These are phyloP conservation scores for Tor tambroides DNA, from an alignment of 2,113 vertebrate genomes.

Conservation along the genomic window DNA sequence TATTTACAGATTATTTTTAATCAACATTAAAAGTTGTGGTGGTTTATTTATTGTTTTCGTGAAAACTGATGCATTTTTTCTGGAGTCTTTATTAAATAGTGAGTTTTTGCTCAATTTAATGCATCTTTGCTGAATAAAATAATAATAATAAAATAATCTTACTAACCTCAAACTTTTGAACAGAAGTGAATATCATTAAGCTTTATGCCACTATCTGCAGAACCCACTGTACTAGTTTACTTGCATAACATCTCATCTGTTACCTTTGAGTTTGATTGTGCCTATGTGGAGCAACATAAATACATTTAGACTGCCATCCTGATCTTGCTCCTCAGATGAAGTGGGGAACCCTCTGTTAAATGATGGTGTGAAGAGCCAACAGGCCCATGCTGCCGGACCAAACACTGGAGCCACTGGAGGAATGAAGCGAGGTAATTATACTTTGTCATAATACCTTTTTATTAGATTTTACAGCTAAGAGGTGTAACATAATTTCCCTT, in stretches of 20 bases:
- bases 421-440: slow-evolving; percentile 78
- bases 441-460: not conserved
- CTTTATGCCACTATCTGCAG: not conserved
- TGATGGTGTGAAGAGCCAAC: slow-evolving; percentile 65
- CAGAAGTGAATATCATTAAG: not conserved
- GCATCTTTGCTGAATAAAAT: not conserved
- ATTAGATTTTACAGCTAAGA: too few relatives aligned
- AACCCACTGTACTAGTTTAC: not conserved
- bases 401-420: slow-evolving; percentile 64
- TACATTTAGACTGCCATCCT: not conserved
- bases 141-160: not conserved
- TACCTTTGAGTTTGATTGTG: not conserved
- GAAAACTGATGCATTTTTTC: not conserved
- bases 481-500: not conserved
- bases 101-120: too few relatives aligned
- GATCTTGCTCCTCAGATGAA: slow-evolving; percentile 78
- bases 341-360: slow-evolving; percentile 85
- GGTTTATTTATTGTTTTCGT: too few relatives aligned
- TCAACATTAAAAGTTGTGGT: too few relatives aligned
- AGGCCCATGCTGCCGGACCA: slow-evolving; percentile 58
- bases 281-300: not conserved
- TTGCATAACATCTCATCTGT: too few relatives aligned
- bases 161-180: not conserved
- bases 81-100: not conserved
- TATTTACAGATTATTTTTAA: too few relatives aligned